phyloP scores from a whole-genome alignment of 1,140 invertebrate species.

The Cyclina sinensis region DNA sequence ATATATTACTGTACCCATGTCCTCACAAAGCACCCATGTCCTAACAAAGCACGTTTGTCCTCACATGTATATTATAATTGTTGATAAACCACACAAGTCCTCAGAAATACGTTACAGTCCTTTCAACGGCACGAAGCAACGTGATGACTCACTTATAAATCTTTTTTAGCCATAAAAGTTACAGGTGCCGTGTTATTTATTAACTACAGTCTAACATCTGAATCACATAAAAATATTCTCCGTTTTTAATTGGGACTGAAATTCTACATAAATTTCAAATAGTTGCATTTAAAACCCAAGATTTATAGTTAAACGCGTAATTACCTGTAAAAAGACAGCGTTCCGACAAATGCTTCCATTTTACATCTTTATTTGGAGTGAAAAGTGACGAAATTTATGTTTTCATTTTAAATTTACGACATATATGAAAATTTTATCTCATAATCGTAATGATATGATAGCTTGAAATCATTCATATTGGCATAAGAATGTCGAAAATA shows the following conservation, averaged over 20 bases:
- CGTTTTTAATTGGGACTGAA: not conserved
- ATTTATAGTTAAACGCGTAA: not conserved
- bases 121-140: no score
- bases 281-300: not conserved
- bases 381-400: not conserved
- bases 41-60: no score
- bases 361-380: not conserved
- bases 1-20: no score
- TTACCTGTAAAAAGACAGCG: not conserved
- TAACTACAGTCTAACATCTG: slow-evolving; percentile 5
- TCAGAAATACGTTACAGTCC: no score
- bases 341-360: not conserved
- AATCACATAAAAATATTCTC: slow-evolving; percentile 6
- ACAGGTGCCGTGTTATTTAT: no score
- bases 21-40: no score
- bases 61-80: no score
- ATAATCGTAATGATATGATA: not conserved
- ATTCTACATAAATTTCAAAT: slow-evolving; percentile 29
- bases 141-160: no score
- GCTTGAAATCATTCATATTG: not conserved
- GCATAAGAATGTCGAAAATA: not conserved
- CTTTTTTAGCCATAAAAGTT: no score
- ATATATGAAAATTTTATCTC: not conserved
- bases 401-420: not conserved
- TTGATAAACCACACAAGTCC: no score